A percentile compares a stretch with the other conserved stretches of the same genome.
phyloP scores from a whole-genome alignment of 2,888 invertebrate species.

The Drosophila eohydei region DNA sequence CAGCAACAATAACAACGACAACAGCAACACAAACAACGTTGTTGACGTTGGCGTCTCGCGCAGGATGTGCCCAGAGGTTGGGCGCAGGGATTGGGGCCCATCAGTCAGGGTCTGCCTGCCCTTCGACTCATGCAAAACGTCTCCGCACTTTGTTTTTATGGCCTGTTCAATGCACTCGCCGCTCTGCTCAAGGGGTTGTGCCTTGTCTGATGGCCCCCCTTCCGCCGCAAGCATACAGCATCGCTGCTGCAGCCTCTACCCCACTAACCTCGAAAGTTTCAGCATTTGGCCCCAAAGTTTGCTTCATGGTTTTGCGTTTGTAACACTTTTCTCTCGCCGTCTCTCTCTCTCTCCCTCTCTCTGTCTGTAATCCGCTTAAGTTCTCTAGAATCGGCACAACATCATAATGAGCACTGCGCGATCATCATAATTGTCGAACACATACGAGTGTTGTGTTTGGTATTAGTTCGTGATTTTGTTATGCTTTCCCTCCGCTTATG shows the following conservation, averaged over 20 bases:
- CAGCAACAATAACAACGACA: conserved; percentile 43
- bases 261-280: conserved; percentile 73
- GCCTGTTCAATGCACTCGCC: conserved; percentile 61
- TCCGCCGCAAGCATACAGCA: too few species aligned
- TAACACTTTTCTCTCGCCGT: conserved; percentile 68
- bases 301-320: conserved; percentile 36
- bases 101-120: conserved; percentile 54
- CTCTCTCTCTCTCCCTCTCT: conserved; percentile 12
- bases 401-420: conserved; percentile 48
- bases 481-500: conserved; percentile 60
- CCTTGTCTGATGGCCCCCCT: conserved; percentile 26
- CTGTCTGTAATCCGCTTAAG: conserved; percentile 70
- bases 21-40: conserved; percentile 49
- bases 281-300: conserved; percentile 1
- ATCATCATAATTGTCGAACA: conserved; percentile 35
- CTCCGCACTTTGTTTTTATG: conserved; percentile 35
- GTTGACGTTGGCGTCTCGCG: conserved; percentile 64
- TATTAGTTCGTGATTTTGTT: conserved; percentile 47
- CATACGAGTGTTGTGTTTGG: conserved; percentile 14
- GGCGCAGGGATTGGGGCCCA: not conserved
- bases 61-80: conserved; percentile 39
- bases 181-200: conserved; percentile 34
- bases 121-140: conserved; percentile 76
- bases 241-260: conserved; percentile 14
- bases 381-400: conserved; percentile 75